These are phyloP conservation scores for Bubo scandiacus DNA, from an alignment of 2,113 vertebrate species.

Conservation along the genomic window DNA sequence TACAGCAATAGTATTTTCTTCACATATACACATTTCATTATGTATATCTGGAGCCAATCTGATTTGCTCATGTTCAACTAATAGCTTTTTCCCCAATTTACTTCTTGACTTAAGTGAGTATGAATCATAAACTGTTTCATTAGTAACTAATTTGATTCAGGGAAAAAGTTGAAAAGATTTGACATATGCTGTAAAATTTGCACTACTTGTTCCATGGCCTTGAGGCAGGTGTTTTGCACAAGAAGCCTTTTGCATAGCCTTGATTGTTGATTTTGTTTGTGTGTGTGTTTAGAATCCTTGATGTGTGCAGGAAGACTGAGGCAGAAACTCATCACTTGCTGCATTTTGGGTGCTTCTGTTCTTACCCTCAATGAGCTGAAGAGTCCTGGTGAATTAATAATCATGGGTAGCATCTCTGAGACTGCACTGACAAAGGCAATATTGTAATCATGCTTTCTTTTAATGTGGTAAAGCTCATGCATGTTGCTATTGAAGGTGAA, in stretches of 20 bases:
- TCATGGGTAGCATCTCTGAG: background rate
- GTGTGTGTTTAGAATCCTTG: background rate
- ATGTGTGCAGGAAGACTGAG: background rate
- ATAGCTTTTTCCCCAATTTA: background rate
- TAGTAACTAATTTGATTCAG: constrained; percentile 24
- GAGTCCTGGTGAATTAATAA: background rate
- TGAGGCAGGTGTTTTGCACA: constrained; percentile 12
- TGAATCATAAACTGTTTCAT: constrained; percentile 40
- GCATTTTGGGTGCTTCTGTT: background rate
- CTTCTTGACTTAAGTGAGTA: constrained; percentile 21
- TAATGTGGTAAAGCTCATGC: background rate
- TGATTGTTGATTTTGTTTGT: background rate
- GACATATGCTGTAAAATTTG: background rate
- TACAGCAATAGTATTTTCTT: background rate
- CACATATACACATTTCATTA: background rate
- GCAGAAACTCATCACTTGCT: background rate
- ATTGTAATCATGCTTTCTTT: background rate
- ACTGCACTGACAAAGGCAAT: background rate
- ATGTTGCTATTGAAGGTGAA: background rate
- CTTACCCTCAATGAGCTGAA: background rate
- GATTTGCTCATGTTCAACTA: background rate
- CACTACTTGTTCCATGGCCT: background rate
- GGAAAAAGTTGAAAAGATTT: background rate
- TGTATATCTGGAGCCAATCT: background rate
- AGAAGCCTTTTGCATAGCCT: background rate